Percentiles rank a stretch among this genome's conserved stretches.
These are phyloP conservation scores for Copidosoma floridanum DNA, from an alignment of 1,140 invertebrate genomes.

Conservation along the genomic window DNA sequence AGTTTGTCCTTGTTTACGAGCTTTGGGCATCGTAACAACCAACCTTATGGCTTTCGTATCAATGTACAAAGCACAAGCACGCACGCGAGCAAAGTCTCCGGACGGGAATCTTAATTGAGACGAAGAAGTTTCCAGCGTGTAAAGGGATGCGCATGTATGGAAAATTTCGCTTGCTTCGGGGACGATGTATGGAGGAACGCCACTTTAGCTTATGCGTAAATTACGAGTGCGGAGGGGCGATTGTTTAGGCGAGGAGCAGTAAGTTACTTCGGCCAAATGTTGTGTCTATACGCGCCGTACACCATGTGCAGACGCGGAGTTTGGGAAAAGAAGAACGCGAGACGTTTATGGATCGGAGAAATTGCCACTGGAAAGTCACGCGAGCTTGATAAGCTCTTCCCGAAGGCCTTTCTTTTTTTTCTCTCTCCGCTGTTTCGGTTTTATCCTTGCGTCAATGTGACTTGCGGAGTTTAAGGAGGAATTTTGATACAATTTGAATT, in stretches of 20 bases:
- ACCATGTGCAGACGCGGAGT: background rate
- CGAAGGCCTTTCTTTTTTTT: slow-evolving; percentile 14
- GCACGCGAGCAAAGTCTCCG: no score
- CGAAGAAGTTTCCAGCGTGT: slow-evolving; percentile 22
- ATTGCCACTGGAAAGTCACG: slow-evolving; percentile 6
- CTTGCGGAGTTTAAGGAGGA: background rate
- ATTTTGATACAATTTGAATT: slow-evolving; percentile 5
- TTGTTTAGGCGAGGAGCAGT: slow-evolving; percentile 5
- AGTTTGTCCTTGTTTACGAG: no score
- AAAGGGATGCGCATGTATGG: slow-evolving; percentile 19
- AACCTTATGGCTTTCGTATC: no score
- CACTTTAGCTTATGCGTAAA: slow-evolving; percentile 23
- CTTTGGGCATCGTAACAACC: no score
- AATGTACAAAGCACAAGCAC: no score
- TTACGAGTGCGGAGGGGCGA: slow-evolving; percentile 12
- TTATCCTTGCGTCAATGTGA: background rate
- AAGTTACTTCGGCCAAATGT: slow-evolving; percentile 4
- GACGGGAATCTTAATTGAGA: slow-evolving; percentile 26
- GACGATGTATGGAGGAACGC: slow-evolving; percentile 10
- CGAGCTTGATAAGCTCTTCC: background rate
- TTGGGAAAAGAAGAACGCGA: background rate
- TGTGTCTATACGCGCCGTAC: background rate
- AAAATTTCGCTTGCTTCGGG: no score
- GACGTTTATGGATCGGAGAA: slow-evolving; percentile 1
- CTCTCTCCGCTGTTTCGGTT: background rate